These are phyloP conservation scores for Vulpes lagopus DNA, from an alignment of 2,113 vertebrate species.

Conservation along the genomic window DNA sequence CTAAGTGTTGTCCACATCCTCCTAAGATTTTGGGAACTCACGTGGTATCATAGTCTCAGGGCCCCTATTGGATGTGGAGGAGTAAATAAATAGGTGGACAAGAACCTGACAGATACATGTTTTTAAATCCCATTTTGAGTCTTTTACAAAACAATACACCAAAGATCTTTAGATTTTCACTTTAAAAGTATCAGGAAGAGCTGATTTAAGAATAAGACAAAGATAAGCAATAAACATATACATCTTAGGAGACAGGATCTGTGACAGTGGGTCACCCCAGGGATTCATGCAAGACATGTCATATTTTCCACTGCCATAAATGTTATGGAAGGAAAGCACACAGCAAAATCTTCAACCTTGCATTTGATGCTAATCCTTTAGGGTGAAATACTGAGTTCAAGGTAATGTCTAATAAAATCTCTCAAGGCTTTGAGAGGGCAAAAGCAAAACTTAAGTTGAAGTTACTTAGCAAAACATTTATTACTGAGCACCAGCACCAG, in stretches of 20 bases:
- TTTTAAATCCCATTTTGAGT: not conserved
- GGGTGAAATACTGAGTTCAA: conserved; percentile 30
- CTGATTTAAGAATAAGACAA: not conserved
- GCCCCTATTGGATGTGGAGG: no score
- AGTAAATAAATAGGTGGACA: not conserved
- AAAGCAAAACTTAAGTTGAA: not conserved
- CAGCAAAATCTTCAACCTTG: not conserved
- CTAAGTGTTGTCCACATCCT: not conserved
- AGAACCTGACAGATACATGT: not conserved
- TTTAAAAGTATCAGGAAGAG: not conserved
- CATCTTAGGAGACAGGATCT: not conserved
- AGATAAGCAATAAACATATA: not conserved
- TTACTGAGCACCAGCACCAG: not conserved
- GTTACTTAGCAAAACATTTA: not conserved
- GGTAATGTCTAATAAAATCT: not conserved
- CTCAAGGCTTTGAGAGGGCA: not conserved
- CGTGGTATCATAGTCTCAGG: not conserved
- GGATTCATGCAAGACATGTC: not conserved
- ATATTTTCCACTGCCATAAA: not conserved
- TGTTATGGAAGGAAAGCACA: not conserved
- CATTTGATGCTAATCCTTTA: not conserved
- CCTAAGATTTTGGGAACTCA: not conserved
- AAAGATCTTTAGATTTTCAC: not conserved
- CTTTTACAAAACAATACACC: not conserved
- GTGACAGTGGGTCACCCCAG: not conserved